Percentiles rank a stretch among this genome's conserved stretches.
These are phyloP conservation scores for Cecropterus lyciades DNA, from an alignment of 1,140 invertebrate genomes.

Conservation along the genomic window DNA sequence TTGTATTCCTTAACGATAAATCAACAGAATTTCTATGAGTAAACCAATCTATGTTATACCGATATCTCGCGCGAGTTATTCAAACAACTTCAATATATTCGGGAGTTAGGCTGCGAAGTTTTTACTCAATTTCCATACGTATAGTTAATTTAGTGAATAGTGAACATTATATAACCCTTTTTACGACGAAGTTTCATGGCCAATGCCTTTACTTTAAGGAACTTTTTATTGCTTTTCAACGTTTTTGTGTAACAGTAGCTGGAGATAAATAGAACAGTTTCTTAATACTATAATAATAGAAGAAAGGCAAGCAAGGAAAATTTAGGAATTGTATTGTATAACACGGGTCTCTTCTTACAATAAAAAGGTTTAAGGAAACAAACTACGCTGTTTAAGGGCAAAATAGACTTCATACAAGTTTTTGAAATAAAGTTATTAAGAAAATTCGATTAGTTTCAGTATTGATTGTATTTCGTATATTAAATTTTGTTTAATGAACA, in stretches of 20 bases:
- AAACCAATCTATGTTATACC: slow-evolving; percentile 6
- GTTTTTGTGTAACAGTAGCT: slow-evolving; percentile 6
- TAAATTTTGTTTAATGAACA: no score
- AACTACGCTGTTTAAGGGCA: no score
- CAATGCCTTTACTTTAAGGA: slow-evolving; percentile 13
- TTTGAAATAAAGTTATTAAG: no score
- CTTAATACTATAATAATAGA: no score
- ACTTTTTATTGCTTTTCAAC: slow-evolving; percentile 20
- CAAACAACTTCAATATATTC: slow-evolving; percentile 11
- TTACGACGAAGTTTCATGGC: slow-evolving; percentile 14
- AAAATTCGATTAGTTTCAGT: no score
- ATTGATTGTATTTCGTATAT: no score
- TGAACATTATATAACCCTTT: no score
- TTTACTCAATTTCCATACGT: slow-evolving; percentile 15
- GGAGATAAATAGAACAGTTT: neutral
- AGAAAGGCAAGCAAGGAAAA: no score
- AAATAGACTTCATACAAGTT: no score
- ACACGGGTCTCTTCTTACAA: no score
- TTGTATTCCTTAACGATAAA: slow-evolving; percentile 10
- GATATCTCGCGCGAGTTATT: slow-evolving; percentile 7
- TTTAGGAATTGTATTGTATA: no score
- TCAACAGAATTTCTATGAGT: slow-evolving; percentile 11
- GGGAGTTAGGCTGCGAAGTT: slow-evolving; percentile 5
- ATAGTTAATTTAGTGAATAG: slow-evolving; percentile 15
- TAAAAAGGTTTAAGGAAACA: no score